Conservation (phyloP, 2,113 vertebrate species). For the Phyllostomus discolor region DNA sequence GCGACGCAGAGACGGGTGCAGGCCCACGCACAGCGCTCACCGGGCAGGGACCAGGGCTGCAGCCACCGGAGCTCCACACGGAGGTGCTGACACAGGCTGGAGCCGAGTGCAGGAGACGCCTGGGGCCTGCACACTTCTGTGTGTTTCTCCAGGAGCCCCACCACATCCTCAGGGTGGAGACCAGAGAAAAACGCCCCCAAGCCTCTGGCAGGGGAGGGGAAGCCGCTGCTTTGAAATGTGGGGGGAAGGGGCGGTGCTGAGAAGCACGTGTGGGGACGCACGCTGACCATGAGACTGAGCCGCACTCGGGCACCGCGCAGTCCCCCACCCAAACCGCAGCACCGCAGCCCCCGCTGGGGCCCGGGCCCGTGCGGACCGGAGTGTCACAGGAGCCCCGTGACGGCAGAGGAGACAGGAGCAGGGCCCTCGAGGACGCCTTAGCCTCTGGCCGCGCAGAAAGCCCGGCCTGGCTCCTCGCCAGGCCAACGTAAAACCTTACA, state of each 20-base stretch:
- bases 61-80: too few relatives aligned
- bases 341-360: not conserved
- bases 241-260: not conserved
- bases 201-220: not conserved
- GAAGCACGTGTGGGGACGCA: not conserved
- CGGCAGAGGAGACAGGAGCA: not conserved
- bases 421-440: rapidly evolving
- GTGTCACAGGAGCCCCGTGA: not conserved
- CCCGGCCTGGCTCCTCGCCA: not conserved
- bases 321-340: not conserved
- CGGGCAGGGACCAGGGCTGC: rapidly evolving
- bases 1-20: too few relatives aligned
- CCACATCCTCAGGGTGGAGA: not conserved
- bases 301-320: rapidly evolving
- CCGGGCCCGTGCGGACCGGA: too few relatives aligned
- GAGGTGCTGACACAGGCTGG: not conserved
- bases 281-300: too few relatives aligned
- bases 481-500: rapidly evolving
- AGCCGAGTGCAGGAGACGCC: not conserved
- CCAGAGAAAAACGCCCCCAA: not conserved
- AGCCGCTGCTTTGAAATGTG: rapidly evolving
- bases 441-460: not conserved
- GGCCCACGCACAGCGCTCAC: too few relatives aligned
- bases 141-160: not conserved
- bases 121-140: rapidly evolving